A percentile compares a stretch with the other conserved stretches of the same genome.
Evolutionary conservation across 2,888 invertebrate genomes (phyloP).

Genomic region (Drosophila nr. perissopoda): DNA sequence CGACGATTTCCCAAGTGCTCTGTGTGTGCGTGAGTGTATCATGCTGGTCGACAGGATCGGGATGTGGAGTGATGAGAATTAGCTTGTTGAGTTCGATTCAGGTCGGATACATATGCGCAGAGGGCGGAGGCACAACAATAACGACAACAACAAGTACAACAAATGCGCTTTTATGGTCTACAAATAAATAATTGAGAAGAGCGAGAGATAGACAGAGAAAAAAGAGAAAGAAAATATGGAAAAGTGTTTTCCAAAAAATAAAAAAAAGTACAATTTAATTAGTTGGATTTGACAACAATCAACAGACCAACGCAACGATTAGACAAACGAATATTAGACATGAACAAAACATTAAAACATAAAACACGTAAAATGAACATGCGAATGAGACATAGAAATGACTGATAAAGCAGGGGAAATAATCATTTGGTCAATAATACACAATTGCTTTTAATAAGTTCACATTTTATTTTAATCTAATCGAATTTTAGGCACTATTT

Average conservation of each 20-base stretch:
- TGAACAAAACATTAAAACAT: constrained; percentile 35
- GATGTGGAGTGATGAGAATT: constrained; percentile 41
- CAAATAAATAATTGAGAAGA: constrained; percentile 63
- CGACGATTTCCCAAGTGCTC: constrained; percentile 45
- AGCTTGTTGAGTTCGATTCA: constrained; percentile 53
- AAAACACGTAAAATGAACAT: constrained; percentile 44
- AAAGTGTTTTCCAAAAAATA: constrained; percentile 22
- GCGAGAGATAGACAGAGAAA: constrained; percentile 45
- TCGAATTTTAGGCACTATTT: constrained; percentile 52
- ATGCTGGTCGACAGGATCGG: constrained; percentile 16
- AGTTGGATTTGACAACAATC: constrained; percentile 43
- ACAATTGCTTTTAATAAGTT: constrained; percentile 63
- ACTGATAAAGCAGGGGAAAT: constrained; percentile 39
- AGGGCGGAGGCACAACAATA: constrained; percentile 67
- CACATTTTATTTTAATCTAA: constrained; percentile 63
- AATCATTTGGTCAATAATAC: constrained; percentile 54
- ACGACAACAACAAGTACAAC: constrained; percentile 68
- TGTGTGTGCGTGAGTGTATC: constrained; percentile 5
- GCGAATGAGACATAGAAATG: constrained; percentile 44
- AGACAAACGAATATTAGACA: constrained; percentile 40
- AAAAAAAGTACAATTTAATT: constrained; percentile 36
- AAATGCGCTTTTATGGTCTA: constrained; percentile 82
- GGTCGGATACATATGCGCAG: constrained; percentile 31
- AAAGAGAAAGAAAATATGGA: constrained; percentile 45
- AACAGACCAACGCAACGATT: constrained; percentile 37